phyloP scores from a whole-genome alignment of 30 jellyfish, hydroid and myxozoan species.

The Hydractinia symbiolongicarpus region DNA sequence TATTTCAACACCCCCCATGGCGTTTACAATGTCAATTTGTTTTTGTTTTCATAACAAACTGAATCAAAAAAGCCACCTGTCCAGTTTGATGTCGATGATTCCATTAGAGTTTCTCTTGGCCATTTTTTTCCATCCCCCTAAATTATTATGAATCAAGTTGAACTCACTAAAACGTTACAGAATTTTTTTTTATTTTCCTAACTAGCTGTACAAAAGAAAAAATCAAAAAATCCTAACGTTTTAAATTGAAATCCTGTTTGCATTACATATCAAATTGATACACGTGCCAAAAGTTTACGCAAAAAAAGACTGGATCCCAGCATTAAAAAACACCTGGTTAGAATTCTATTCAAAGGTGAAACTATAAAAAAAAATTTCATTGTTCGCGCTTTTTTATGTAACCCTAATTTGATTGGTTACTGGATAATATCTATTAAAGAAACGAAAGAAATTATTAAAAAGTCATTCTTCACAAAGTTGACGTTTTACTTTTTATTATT shows the following conservation, averaged over 20 bases:
- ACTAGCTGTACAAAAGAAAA: not conserved
- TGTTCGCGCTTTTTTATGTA: constrained; percentile 37
- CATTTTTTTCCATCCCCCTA: no score
- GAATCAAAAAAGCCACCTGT: no score
- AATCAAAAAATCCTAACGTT: not conserved
- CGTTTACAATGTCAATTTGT: no score
- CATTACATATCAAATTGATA: not conserved
- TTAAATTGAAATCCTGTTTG: not conserved
- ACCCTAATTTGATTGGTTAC: constrained; percentile 27
- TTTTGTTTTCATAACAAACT: no score
- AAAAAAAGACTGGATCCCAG: constrained; percentile 20
- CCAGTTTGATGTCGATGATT: no score
- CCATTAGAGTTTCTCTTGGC: no score
- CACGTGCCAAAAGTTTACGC: constrained; percentile 29
- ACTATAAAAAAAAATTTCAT: not conserved
- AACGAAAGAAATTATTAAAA: constrained; percentile 11
- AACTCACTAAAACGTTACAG: not conserved
- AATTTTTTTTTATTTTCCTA: not conserved
- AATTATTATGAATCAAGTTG: no score
- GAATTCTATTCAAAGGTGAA: constrained; percentile 3
- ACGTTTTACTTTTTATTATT: constrained; percentile 9
- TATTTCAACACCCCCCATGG: no score
- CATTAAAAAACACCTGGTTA: constrained; percentile 29
- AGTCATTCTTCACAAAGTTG: constrained; percentile 24
- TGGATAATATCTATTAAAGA: constrained; percentile 20